These are phyloP conservation scores for Tenthredo notha DNA, from an alignment of 2,888 invertebrate genomes.

Conservation along the genomic window DNA sequence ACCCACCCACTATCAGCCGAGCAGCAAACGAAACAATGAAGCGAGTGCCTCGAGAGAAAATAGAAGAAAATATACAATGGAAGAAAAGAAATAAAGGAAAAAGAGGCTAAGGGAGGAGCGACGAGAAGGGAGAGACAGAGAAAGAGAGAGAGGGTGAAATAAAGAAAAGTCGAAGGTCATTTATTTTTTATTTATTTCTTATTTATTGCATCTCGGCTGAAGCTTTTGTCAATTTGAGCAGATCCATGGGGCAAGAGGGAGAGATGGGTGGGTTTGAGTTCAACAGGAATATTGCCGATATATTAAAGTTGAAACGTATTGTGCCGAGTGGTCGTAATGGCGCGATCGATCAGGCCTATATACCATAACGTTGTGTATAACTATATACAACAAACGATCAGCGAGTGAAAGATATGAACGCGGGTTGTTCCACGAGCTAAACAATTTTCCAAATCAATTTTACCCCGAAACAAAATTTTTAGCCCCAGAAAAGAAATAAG, in stretches of 20 bases:
- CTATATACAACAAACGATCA: constrained; percentile 5
- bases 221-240: constrained; percentile 51
- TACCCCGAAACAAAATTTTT: neutral
- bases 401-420: constrained; percentile 2
- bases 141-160: neutral
- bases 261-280: neutral
- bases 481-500: neutral
- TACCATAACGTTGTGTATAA: constrained; percentile 17
- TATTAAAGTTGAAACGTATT: constrained; percentile 51
- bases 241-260: neutral
- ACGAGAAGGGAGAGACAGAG: neutral
- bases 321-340: constrained; percentile 52
- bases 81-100: neutral
- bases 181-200: constrained; percentile 37
- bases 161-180: constrained; percentile 38
- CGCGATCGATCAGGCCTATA: constrained; percentile 51
- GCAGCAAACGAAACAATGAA: constrained; percentile 42
- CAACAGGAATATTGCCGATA: constrained; percentile 48
- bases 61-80: constrained; percentile 34
- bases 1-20: constrained; percentile 23
- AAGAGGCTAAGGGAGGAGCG: neutral
- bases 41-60: constrained; percentile 19
- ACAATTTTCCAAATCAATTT: neutral
- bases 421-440: neutral
- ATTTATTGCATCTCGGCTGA: constrained; percentile 44